phyloP scores from a whole-genome alignment of 2,113 vertebrate species.

The Phocoena sinus region DNA sequence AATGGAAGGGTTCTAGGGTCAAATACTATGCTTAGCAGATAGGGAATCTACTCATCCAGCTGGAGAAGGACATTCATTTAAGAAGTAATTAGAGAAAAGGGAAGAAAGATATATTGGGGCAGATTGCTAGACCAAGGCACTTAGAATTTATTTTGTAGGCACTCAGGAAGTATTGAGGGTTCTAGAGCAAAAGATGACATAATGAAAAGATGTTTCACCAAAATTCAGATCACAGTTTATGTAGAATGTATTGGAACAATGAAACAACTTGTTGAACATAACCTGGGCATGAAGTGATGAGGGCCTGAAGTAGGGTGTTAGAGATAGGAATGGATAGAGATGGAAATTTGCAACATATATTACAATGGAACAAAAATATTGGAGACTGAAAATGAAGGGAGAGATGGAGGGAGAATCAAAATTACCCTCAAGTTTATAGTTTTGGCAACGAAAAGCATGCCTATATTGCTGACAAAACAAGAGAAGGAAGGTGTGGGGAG shows the following conservation, averaged over 20 bases:
- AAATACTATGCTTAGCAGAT: neutral
- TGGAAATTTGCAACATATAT: neutral
- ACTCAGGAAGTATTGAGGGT: neutral
- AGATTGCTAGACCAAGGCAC: neutral
- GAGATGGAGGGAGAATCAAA: neutral
- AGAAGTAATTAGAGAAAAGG: neutral
- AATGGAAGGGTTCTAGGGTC: neutral
- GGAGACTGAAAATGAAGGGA: neutral
- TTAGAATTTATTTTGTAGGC: conserved; percentile 3
- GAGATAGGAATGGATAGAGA: neutral
- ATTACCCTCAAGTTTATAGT: neutral
- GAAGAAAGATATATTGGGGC: neutral
- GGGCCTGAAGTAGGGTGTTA: neutral
- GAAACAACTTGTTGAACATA: neutral
- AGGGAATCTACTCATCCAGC: neutral
- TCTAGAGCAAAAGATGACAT: neutral
- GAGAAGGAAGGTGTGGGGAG: neutral
- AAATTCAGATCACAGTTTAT: neutral
- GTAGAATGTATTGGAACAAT: neutral
- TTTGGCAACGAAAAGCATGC: neutral
- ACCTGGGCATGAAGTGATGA: neutral
- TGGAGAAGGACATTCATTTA: neutral
- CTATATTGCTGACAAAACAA: neutral
- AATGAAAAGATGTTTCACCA: neutral
- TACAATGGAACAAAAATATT: neutral